Conservation (phyloP, 2,113 vertebrate species). For the Oryzias celebensis region DNA sequence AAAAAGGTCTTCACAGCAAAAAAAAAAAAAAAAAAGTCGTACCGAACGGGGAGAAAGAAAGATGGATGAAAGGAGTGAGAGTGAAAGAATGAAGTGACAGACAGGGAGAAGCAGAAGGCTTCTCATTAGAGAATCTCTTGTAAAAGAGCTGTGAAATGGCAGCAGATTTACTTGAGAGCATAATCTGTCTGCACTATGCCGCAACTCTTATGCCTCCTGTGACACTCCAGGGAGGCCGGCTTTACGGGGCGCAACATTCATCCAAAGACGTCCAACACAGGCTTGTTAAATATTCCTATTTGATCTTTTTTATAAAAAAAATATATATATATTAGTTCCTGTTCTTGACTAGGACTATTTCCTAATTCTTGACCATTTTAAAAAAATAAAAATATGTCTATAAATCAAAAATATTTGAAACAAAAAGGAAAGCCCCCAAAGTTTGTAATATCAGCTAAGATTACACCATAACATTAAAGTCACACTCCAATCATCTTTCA, state of each 20-base stretch:
- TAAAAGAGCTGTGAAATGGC: conserved; percentile 68
- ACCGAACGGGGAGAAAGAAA: conserved; percentile 34
- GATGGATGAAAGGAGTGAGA: conserved; percentile 50
- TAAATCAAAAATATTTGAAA: no score
- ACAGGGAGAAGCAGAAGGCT: conserved; percentile 49
- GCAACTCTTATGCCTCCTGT: conserved; percentile 32
- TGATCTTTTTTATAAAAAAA: no score
- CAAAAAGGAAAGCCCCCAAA: no score
- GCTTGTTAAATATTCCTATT: no score
- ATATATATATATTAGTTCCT: no score
- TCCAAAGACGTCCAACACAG: neutral
- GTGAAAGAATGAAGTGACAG: conserved; percentile 44
- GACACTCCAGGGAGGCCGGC: conserved; percentile 9
- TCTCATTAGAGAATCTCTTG: conserved; percentile 72
- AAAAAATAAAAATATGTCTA: neutral
- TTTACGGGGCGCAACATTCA: conserved; percentile 40
- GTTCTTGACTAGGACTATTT: neutral
- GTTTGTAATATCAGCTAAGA: no score
- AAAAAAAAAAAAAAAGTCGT: conserved; percentile 18
- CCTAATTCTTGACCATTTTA: neutral
- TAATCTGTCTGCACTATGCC: conserved; percentile 61
- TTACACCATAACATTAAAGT: no score
- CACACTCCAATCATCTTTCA: no score
- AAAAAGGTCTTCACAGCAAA: conserved; percentile 53
- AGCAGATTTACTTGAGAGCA: conserved; percentile 62